Conservation (phyloP, 2,797 vertebrate species). For the Sebastes nivosus region DNA sequence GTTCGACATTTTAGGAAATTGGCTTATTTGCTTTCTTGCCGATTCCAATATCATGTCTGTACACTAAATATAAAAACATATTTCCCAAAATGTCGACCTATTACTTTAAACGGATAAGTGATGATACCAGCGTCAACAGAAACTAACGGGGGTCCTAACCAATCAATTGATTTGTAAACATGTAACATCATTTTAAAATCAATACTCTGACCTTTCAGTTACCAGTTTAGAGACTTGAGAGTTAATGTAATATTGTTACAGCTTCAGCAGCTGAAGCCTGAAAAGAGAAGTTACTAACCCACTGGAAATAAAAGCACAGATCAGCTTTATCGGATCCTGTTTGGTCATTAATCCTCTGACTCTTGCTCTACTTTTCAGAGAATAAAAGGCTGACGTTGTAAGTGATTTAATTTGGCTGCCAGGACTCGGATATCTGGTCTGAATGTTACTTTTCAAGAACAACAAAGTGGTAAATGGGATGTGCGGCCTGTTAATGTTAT, state of each 20-base stretch:
- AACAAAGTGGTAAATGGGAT: not conserved
- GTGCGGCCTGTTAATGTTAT: not conserved
- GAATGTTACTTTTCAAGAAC: not conserved
- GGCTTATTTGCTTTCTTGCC: not conserved
- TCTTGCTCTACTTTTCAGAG: not conserved
- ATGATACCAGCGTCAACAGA: not conserved
- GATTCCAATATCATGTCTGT: not conserved
- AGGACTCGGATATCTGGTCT: not conserved
- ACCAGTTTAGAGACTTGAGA: not conserved
- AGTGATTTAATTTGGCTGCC: not conserved
- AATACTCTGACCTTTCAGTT: not conserved
- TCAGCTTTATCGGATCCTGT: constrained; percentile 14
- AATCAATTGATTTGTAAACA: not conserved
- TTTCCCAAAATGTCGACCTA: not conserved
- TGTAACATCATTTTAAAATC: not conserved
- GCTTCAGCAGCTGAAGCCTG: not conserved
- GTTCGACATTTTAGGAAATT: not conserved
- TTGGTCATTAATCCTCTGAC: not conserved
- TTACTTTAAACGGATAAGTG: not conserved
- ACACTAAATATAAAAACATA: not conserved
- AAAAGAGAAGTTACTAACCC: not conserved
- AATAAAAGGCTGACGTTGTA: not conserved
- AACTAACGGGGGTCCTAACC: not conserved
- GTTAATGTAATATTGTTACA: not conserved
- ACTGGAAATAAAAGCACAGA: not conserved